phyloP scores from a whole-genome alignment of 2,113 vertebrate species.

The Perca flavescens region DNA sequence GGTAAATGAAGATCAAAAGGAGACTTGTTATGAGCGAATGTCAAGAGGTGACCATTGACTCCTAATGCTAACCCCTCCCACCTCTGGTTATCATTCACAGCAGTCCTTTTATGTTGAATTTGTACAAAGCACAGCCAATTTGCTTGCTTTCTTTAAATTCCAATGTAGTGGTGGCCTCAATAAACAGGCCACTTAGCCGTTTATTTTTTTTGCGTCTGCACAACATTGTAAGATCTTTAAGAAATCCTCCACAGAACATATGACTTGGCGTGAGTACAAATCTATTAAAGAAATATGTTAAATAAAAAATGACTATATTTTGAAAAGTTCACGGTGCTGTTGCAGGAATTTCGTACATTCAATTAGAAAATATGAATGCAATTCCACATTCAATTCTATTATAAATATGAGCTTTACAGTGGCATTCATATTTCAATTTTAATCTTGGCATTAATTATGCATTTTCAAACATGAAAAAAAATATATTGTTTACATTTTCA shows the following conservation, averaged over 20 bases:
- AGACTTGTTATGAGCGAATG: conserved; percentile 23
- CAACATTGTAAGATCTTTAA: background rate
- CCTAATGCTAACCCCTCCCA: background rate
- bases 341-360: background rate
- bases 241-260: background rate
- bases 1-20: conserved; percentile 7
- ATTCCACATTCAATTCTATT: background rate
- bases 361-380: background rate
- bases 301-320: background rate
- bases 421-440: background rate
- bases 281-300: background rate
- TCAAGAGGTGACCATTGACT: conserved; percentile 28
- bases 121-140: background rate
- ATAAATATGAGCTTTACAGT: background rate
- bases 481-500: too few relatives aligned
- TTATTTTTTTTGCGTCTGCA: background rate
- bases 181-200: background rate
- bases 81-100: background rate
- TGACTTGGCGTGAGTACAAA: background rate
- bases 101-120: conserved; percentile 30
- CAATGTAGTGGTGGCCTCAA: background rate
- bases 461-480: background rate
- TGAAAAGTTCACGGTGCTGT: background rate
- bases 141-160: background rate
- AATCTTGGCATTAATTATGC: background rate